Conservation (phyloP, 2,888 invertebrate species). For the Elgonia sp. region DNA sequence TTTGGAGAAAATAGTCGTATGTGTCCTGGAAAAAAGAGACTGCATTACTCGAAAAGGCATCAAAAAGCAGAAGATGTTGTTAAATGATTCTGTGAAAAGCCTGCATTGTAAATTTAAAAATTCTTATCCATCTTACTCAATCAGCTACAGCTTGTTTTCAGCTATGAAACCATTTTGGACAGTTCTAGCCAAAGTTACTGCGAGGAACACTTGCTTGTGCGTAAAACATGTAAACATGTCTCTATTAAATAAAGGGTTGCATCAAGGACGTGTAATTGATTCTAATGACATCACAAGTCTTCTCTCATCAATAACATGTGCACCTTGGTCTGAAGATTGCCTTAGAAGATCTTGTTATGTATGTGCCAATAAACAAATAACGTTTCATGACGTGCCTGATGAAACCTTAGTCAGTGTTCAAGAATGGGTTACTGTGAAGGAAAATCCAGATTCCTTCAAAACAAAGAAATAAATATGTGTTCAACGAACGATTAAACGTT, state of each 20-base stretch:
- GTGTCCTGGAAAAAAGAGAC: slow-evolving; percentile 52
- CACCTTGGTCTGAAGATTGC: background rate
- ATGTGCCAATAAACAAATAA: slow-evolving; percentile 23
- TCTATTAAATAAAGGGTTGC: slow-evolving; percentile 30
- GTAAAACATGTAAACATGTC: slow-evolving; percentile 61
- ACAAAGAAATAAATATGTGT: too few relatives aligned
- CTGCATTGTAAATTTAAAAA: slow-evolving; percentile 26
- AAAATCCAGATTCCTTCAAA: slow-evolving; percentile 10
- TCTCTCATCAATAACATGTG: slow-evolving; percentile 27
- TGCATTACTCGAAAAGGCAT: slow-evolving; percentile 28
- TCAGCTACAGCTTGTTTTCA: slow-evolving; percentile 46
- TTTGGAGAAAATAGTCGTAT: slow-evolving; percentile 45
- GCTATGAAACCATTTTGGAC: slow-evolving; percentile 56
- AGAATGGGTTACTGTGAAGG: slow-evolving; percentile 17
- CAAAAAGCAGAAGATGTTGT: slow-evolving; percentile 54
- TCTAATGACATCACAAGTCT: background rate
- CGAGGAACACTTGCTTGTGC: slow-evolving; percentile 48
- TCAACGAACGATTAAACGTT: too few relatives aligned
- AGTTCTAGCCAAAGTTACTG: slow-evolving; percentile 38
- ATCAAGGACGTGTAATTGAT: slow-evolving; percentile 28
- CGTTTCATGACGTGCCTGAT: slow-evolving; percentile 26
- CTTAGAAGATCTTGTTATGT: background rate
- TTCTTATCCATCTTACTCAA: slow-evolving; percentile 15
- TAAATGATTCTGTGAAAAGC: slow-evolving; percentile 42
- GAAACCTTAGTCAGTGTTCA: slow-evolving; percentile 8